Percentiles rank a stretch among this genome's conserved stretches.
Conservation (phyloP, 2,113 vertebrate genomes). For the Ammodytes dubius region DNA sequence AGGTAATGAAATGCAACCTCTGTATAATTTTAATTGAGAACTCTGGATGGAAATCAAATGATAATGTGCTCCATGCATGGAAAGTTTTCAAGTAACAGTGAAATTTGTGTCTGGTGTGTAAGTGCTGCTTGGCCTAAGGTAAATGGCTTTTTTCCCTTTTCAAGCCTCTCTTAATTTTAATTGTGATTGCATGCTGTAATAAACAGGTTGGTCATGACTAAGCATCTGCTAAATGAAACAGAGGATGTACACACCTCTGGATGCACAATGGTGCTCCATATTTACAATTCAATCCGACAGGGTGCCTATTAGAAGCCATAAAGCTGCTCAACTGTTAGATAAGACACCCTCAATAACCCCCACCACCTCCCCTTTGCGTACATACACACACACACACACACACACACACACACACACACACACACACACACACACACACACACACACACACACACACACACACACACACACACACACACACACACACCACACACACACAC, state of each 20-base stretch:
- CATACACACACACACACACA: not conserved
- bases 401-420: not conserved
- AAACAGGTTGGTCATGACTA: constrained; percentile 73
- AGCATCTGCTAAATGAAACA: constrained; percentile 79
- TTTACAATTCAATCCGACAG: constrained; percentile 78
- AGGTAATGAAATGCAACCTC: constrained; percentile 87
- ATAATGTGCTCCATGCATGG: constrained; percentile 84
- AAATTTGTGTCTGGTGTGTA: constrained; percentile 75
- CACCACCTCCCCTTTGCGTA: not conserved
- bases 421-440: constrained; percentile 2
- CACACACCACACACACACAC: constrained; percentile 6
- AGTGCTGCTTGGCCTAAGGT: constrained; percentile 56
- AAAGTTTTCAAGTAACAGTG: constrained; percentile 79
- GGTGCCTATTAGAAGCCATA: constrained; percentile 77
- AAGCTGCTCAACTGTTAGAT: constrained; percentile 78
- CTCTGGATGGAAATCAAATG: constrained; percentile 84
- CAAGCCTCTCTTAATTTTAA: constrained; percentile 76
- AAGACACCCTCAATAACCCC: constrained; percentile 66
- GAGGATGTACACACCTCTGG: constrained; percentile 76
- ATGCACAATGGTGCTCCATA: constrained; percentile 73
- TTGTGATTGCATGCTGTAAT: constrained; percentile 75
- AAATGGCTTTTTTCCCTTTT: constrained; percentile 70
- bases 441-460: constrained; percentile 3
- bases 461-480: not conserved
- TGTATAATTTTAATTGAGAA: constrained; percentile 87